Conservation (phyloP, 2,888 invertebrate genomes). For the Lamellibrachia columna region DNA sequence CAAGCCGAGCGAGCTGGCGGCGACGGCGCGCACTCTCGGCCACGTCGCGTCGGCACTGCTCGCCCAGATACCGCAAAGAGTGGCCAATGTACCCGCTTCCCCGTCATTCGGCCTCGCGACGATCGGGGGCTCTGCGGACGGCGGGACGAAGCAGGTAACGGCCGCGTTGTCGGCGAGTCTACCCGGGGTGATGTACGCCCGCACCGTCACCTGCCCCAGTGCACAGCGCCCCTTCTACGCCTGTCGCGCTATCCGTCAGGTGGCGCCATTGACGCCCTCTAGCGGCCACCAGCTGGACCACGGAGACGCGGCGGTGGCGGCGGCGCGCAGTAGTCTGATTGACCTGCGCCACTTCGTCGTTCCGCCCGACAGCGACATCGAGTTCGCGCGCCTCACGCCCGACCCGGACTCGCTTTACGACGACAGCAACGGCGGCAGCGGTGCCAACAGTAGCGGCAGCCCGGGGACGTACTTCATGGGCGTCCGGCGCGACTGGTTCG, state of each 20-base stretch:
- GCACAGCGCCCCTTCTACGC: not conserved
- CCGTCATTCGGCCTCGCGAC: not conserved
- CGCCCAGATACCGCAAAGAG: not conserved
- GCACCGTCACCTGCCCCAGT: not conserved
- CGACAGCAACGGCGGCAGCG: not conserved
- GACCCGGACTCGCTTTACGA: not conserved
- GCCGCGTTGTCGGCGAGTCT: not conserved
- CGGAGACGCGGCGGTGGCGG: conserved; percentile 10
- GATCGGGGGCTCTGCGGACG: not conserved
- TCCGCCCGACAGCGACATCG: not conserved
- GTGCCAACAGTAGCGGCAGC: not conserved
- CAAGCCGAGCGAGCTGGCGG: not conserved
- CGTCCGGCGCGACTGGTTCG: conserved; percentile 16
- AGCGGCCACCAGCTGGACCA: not conserved
- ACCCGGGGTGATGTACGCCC: not conserved
- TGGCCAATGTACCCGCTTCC: not conserved
- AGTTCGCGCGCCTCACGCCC: conserved; percentile 11
- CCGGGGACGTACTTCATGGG: not conserved
- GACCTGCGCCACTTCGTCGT: conserved; percentile 12
- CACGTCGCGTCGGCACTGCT: not conserved
- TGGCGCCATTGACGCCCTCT: not conserved
- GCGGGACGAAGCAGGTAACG: not conserved
- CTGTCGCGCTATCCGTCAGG: not conserved
- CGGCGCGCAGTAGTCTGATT: conserved; percentile 9
- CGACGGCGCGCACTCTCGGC: not conserved